Base-by-base conservation (phyloP, 2,797 vertebrate species). In the Acrocephalus scirpaceus region DNA sequence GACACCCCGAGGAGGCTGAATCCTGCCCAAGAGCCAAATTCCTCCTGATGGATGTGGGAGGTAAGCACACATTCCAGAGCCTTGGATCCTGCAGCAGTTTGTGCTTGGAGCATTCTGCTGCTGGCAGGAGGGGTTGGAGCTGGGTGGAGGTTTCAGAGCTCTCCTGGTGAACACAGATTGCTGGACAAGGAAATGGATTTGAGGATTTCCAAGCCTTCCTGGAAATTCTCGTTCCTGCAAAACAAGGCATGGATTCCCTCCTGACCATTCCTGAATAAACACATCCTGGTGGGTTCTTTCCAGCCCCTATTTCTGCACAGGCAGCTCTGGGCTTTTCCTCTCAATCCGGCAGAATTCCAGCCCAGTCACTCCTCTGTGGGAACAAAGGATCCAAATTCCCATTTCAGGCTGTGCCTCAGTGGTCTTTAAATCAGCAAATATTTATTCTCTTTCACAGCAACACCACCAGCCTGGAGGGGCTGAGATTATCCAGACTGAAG, bases 401-500 rank as follows among this genome's bases (percentile, higher is more conserved):
- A 2, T 27, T 65, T 57, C 84, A 40, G 79, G 9, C 74, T 25
- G 67, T 47, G 56, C 34, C 60, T 45, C 64, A 34, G 75, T 20
- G 61, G 30, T 16, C 69, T 91, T 89, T 75, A 65, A 65, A 88
- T 13, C 93, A 75, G 72, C 81, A 93, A 92, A 71, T 65, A 87
- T 74, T 93, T 91, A 44, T 76, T 61, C 45, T 75, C 65, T 48
- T 22, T 25, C n/a, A 32, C 73, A 80, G 75, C 77, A 80, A 27
- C n/a, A 51, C 8, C 25, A 53, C 27, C 71, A 48, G 84, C 36
- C 78, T 77, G 81, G 84, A 74, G 85, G 50, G 81, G 79, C 50
- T 75, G 91, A 95, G 91, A 19, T 6, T 77, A 72, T 89, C 38
- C 95, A 92, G 92, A 36, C 25, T 25, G 84, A 76, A 30, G 67